Percentiles rank a stretch among this genome's conserved stretches.
Evolutionary conservation across 1,140 invertebrate genomes (phyloP).

Genomic region (Pseudomyrmex flavicornis): DNA sequence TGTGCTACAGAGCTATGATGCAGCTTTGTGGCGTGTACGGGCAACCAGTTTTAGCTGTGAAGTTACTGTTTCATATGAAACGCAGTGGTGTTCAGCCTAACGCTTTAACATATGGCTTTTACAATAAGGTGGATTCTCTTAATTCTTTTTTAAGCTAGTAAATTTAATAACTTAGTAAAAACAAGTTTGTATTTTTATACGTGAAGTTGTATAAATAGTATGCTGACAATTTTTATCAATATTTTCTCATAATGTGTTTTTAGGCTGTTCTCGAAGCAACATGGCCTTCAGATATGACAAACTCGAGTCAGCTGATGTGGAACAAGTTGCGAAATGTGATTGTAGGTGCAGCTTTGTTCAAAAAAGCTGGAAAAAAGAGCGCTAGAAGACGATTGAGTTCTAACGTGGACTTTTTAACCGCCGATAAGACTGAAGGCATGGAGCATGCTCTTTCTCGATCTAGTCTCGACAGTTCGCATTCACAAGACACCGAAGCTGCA

Average conservation of each 20-base stretch:
- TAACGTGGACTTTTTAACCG: slow-evolving; percentile 76
- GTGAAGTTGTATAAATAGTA: slow-evolving; percentile 7
- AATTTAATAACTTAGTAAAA: not conserved
- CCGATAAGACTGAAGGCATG: slow-evolving; percentile 80
- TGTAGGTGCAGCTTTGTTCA: slow-evolving; percentile 94
- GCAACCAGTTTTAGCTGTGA: slow-evolving; percentile 97
- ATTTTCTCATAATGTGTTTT: not conserved
- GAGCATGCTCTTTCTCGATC: slow-evolving; percentile 82
- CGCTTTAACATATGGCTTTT: slow-evolving; percentile 97
- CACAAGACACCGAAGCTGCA: slow-evolving; percentile 82
- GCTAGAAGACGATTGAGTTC: slow-evolving; percentile 84
- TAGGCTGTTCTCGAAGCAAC: slow-evolving; percentile 95
- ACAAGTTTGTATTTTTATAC: slow-evolving; percentile 16
- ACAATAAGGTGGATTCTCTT: slow-evolving; percentile 80
- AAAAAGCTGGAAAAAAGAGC: slow-evolving; percentile 88
- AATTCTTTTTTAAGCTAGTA: slow-evolving; percentile 14
- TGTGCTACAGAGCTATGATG: slow-evolving; percentile 99
- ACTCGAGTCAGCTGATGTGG: slow-evolving; percentile 94
- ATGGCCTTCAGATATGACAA: slow-evolving; percentile 95
- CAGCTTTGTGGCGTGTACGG: slow-evolving; percentile 98
- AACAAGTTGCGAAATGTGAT: slow-evolving; percentile 97
- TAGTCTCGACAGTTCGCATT: slow-evolving; percentile 83
- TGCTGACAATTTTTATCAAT: not conserved
- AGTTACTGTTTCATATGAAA: slow-evolving; percentile 98
- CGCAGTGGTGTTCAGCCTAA: slow-evolving; percentile 97